Evolutionary conservation across 2,113 vertebrate species (phyloP), one percentile per base, ranked within the genome.

Genomic region (Paracanthobrama guichenoti): DNA sequence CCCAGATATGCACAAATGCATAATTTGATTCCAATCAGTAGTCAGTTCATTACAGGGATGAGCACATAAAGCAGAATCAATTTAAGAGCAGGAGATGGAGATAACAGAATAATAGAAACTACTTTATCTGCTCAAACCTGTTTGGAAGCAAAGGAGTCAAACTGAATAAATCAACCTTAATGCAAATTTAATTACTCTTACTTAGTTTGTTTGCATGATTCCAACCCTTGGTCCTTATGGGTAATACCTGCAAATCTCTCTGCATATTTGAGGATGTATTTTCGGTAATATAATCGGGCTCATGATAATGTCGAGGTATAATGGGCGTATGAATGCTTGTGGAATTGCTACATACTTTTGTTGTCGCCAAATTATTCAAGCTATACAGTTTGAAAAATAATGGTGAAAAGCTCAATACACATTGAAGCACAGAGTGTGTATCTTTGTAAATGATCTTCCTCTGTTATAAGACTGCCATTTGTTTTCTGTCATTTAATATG

Each of bases 11-110:
- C 67, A 81, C 66, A 91, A 90, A 89, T 86, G 88, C 79, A 85
- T 80, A 91, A 90, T 89, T 83, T 88, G 90, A 92, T 92, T 87
- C 74, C 90, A 89, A 92, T 91, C 90, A 83, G 76, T 55, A 72
- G 82, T 84, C 12, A 64, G 79, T 90, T 91, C 88, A 91, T 92
- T 92, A 91, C 81, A 91, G 88, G 76, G 89, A 88, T 77, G 60
- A 84, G 81, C 78, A 57, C 84, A 89, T 86, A 92, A 90, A 85
- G 60, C 82, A 62, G 91, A 92, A 93, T 92, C 87, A 89, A 92
- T 90, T 88, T 87, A 87, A 90, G 82, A 86, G 44, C 55, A 87
- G 81, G 72, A 80, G 22, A 83, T 53, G 57, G n/a, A 83, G 69
- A 87, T 87, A 90, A 85, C 86, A 82, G 84, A 90, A 88, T 92